These are phyloP conservation scores for Drusus annulatus DNA, from an alignment of 1,140 invertebrate species.

Conservation along the genomic window DNA sequence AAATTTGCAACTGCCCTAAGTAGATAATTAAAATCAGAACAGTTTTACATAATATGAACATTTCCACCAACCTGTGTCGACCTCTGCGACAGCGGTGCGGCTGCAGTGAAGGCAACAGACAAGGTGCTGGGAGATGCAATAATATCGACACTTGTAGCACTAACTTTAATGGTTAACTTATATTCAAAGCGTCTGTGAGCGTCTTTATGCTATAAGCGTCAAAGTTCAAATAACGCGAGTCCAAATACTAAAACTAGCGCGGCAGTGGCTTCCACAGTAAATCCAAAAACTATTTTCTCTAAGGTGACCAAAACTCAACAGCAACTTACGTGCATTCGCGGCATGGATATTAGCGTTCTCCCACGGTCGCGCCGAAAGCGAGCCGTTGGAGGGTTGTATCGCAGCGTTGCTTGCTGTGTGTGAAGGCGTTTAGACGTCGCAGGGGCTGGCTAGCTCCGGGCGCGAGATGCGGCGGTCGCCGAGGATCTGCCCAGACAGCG, in stretches of 20 bases:
- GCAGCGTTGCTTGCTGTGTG: background rate
- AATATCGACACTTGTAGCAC: too few species aligned
- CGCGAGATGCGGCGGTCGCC: constrained; percentile 48
- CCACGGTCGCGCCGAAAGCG: background rate
- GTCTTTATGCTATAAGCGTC: constrained; percentile 1
- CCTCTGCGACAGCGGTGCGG: background rate
- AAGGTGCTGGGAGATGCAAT: too few species aligned
- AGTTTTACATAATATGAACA: background rate
- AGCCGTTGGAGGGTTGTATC: too few species aligned
- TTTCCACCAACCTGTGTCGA: background rate
- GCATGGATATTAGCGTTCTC: background rate
- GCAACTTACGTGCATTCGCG: background rate
- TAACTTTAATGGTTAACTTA: background rate
- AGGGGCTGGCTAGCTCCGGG: constrained; percentile 50
- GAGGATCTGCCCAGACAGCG: constrained; percentile 66
- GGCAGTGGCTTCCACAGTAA: constrained; percentile 9
- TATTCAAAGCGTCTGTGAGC: constrained; percentile 11
- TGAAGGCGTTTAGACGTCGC: constrained; percentile 49
- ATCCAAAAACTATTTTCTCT: background rate
- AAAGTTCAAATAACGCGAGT: constrained; percentile 8
- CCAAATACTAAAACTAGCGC: constrained; percentile 10
- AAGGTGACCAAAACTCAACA: background rate
- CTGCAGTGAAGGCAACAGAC: background rate
- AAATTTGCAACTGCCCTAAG: too few species aligned
- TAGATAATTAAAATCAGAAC: background rate